Evolutionary conservation across 2,797 vertebrate species (phyloP).

Genomic region (Helostoma temminkii): DNA sequence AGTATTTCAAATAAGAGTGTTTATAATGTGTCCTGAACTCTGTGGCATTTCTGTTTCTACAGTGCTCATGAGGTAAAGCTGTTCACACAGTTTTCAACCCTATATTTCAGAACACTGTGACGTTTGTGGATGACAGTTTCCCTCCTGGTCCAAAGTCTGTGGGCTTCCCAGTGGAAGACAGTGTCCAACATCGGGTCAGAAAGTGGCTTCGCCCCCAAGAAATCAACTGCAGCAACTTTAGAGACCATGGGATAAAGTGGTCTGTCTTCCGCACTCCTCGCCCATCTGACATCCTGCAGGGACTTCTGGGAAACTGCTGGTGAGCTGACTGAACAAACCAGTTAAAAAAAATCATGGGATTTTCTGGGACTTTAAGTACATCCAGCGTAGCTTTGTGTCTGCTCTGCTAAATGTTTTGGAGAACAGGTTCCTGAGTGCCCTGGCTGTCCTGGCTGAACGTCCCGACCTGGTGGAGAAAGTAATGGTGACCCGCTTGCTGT

Average conservation of each 20-base stretch:
- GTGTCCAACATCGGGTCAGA: slow-evolving; percentile 87
- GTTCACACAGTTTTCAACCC: background rate
- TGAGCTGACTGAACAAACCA: slow-evolving; percentile 63
- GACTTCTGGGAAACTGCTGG: slow-evolving; percentile 93
- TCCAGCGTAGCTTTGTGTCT: background rate
- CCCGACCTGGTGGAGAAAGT: slow-evolving; percentile 93
- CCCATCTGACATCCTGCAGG: slow-evolving; percentile 90
- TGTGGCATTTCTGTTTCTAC: background rate
- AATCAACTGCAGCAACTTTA: slow-evolving; percentile 84
- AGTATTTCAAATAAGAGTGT: background rate
- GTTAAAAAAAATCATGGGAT: background rate
- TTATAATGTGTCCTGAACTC: background rate
- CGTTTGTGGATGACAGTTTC: slow-evolving; percentile 92
- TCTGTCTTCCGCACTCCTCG: slow-evolving; percentile 87
- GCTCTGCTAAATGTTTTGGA: slow-evolving; percentile 7
- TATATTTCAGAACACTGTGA: slow-evolving; percentile 84
- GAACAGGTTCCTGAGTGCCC: slow-evolving; percentile 91
- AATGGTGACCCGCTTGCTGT: slow-evolving; percentile 93
- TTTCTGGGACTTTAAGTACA: too few relatives aligned
- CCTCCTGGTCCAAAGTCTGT: slow-evolving; percentile 87
- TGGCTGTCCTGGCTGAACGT: slow-evolving; percentile 93
- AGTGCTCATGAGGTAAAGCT: background rate
- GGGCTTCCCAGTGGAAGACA: slow-evolving; percentile 87
- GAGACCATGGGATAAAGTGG: slow-evolving; percentile 73
- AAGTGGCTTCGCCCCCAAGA: slow-evolving; percentile 87